Base-by-base conservation (phyloP, 2,113 vertebrate species). In the Callospermophilus lateralis region DNA sequence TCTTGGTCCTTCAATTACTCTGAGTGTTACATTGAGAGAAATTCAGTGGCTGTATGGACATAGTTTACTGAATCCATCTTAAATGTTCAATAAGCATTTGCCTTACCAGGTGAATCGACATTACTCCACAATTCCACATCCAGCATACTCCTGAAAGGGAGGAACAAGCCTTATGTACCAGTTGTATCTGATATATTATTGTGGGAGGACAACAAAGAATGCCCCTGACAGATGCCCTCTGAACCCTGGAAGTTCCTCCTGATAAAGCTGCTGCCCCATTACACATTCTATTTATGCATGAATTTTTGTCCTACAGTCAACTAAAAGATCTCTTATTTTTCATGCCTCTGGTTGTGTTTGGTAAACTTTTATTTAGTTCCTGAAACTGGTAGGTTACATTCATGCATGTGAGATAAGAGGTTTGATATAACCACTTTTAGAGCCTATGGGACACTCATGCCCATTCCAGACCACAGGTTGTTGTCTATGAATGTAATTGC, bases 41-140 rank as follows among this genome's bases (percentile, higher is more conserved):
- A 9, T 20, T 93, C 32, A 76, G 24, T 2, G 19, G 34, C 30
- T 13, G 7, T 4, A 84, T 63, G 93, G 37, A 65, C 11, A 51
- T n/a, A 77, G 13, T 95, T 95, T 88, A 73, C 79, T 86, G 22
- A 68, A 78, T 85, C 53, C 4, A 67, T 67, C 28, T 81, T 86
- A 58, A 86, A 73, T 74, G 0, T 78, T 61, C 53, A 87, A 26
- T 89, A 67, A 93, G 42, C 24, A 78, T 78, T 86, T 85, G 32
- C n/a, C 39, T 19, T 61, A 95, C 26, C 13, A 48, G 61, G 28
- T 20, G 28, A 83, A 85, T 11, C 58, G 7, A 68, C 13, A 53
- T 42, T 70, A 55, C 4, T 28, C 16, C 48, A 39, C 34, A 78
- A 34, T 30, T 83, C 16, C 30, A 79, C 5, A 63, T 87, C 37